phyloP scores from a whole-genome alignment of 2,797 vertebrate genomes.

The Cuculus canorus region DNA sequence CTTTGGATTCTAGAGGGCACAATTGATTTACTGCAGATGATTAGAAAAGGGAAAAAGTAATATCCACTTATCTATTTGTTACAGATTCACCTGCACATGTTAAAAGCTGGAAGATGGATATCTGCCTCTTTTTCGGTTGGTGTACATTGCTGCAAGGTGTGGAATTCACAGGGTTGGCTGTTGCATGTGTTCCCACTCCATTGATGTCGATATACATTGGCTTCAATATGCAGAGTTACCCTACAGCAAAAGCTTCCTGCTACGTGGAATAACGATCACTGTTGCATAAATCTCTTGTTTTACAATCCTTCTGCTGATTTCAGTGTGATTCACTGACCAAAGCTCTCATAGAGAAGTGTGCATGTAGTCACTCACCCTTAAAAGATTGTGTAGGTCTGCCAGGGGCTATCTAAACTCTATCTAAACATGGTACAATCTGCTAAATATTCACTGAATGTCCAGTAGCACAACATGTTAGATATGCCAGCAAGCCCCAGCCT shows the following conservation, averaged over 20 bases:
- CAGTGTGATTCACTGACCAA: not conserved
- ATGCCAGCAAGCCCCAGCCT: not conserved
- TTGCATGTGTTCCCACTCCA: not conserved
- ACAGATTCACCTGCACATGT: constrained; percentile 10
- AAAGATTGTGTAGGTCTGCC: not conserved
- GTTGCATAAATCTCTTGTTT: not conserved
- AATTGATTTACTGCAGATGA: constrained; percentile 27
- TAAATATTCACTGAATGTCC: not conserved
- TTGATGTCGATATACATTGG: fast-evolving
- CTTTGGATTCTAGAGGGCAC: constrained; percentile 49
- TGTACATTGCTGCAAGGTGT: not conserved
- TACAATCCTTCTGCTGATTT: not conserved
- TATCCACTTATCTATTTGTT: constrained; percentile 5
- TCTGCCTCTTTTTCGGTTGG: constrained; percentile 3
- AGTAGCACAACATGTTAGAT: not conserved
- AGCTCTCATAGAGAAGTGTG: not conserved
- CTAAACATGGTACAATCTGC: not conserved
- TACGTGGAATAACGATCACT: not conserved
- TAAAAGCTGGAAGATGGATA: constrained; percentile 16
- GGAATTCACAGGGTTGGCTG: not conserved
- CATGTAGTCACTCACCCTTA: not conserved
- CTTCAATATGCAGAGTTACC: not conserved
- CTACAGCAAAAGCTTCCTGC: not conserved
- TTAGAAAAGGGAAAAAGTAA: not conserved
- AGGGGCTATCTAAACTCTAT: not conserved